Evolutionary conservation across 2,113 vertebrate species (phyloP), one percentile per base, ranked within the genome.

Genomic region (Silurus asotus): DNA sequence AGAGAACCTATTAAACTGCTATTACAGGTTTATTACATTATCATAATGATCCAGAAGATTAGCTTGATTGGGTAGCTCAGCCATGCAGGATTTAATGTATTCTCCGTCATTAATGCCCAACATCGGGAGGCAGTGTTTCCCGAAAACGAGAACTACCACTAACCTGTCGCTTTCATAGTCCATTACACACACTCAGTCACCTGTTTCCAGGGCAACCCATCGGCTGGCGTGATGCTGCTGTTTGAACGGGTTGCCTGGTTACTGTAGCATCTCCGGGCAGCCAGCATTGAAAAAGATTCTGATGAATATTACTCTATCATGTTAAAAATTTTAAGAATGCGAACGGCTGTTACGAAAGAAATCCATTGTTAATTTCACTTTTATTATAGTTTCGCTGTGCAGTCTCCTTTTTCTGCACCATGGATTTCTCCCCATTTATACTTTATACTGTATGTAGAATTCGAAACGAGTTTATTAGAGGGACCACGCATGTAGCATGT

Each of bases 161-260:
- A 61, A 74, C 80, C 79, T 86, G 75, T 88, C 56, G 28, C 75
- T 88, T 74, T 56, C 75, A 80, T 85, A 15, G 78, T 85, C 87
- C 79, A 86, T 86, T 82, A 88, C 69, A 82, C 59, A 58, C 48
- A 17, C 74, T 80, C 81, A 85, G 83, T 87, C 83, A 87, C 88
- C 86, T 89, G 88, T 89, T 89, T 89, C 88, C 86, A 86, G 81
- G 86, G 88, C 81, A 89, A 89, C 88, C 84, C 86, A 45, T 85
- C 13, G 37, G 15, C 84, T 72, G 62, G 75, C 84, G 55, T 85
- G 84, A 87, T 87, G 82, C 84, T 64, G 86, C 80, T 77, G 56
- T 89, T 84, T 80, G 76, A 64, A 53, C 53, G 70, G 81, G 88
- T 89, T 89, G 88, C 88, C 76, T 86, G 87, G 88, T 87, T 87